Evolutionary conservation across 2,113 vertebrate species (phyloP), one percentile per base, ranked within the genome.

Genomic region (Buteo buteo): DNA sequence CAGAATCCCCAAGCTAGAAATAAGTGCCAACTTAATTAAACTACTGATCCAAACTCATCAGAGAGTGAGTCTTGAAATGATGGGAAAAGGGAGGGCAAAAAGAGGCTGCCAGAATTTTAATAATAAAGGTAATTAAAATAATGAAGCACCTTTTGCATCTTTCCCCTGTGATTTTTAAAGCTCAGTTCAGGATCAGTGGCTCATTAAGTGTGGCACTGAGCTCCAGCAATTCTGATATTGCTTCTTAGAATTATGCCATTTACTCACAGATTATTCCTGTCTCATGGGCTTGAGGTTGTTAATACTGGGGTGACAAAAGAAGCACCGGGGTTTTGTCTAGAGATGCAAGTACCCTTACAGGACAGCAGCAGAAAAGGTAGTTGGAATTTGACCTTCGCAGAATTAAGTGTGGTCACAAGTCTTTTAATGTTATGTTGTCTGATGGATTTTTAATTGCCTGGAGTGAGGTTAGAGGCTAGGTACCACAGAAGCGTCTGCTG

Each of bases 1-100:
- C 67, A 65, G 83, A 95, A 92, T 97, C 91, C 71, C 78, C 66
- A 74, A 94, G 64, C 71, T 91, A 83, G 91, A 93, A 95, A 64
- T 80, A 90, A 96, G 82, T 96, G 96, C 95, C 89, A 96, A 94
- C 78, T 95, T 95, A 97, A 97, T 97, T 97, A 97, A 97, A 94
- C 86, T 85, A 29, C 86, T 95, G 96, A 93, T 92, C 83, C 91
- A 82, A 93, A 94, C 78, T 82, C 95, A 87, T 93, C 84, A 80
- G 95, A 95, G 89, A 86, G 50, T 0, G 0, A 87, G 89, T 87
- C 89, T 82, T 91, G 89, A 95, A 97, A 95, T 91, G 86, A 91
- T 95, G 91, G 93, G 94, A 97, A 96, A 95, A 96, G 82, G 90
- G 96, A 95, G 76, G 79, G 90, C 62, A 77, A 95, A 91, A 96